Percentiles rank a stretch among this genome's conserved stretches.
Conservation (phyloP, 2,797 vertebrate species). For the Lophius americanus region DNA sequence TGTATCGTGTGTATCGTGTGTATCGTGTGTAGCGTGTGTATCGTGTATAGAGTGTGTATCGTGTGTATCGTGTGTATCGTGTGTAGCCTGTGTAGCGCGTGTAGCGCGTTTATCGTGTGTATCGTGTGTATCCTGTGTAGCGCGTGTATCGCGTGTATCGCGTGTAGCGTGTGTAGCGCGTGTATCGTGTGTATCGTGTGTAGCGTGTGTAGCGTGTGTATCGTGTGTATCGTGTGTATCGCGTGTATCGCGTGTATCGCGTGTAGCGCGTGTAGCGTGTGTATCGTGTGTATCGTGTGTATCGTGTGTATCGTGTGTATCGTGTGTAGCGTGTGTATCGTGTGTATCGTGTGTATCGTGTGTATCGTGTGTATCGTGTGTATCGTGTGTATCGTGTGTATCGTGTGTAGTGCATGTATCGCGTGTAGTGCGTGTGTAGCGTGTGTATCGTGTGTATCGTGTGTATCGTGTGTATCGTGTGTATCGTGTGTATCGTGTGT, state of each 20-base stretch:
- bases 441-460: too few relatives aligned
- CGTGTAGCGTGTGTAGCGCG: not conserved
- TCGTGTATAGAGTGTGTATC: constrained; percentile 12
- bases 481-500: too few relatives aligned
- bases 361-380: too few relatives aligned
- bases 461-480: not conserved
- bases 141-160: too few relatives aligned
- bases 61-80: too few relatives aligned
- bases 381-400: too few relatives aligned
- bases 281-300: not conserved
- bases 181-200: too few relatives aligned
- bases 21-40: too few relatives aligned
- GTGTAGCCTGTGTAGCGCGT: too few relatives aligned
- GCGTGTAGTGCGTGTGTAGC: too few relatives aligned
- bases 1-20: not conserved
- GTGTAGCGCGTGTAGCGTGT: not conserved
- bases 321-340: not conserved
- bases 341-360: not conserved
- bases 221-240: not conserved
- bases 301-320: too few relatives aligned
- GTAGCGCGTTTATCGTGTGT: not conserved
- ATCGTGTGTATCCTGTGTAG: not conserved
- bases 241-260: too few relatives aligned
- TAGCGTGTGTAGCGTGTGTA: not conserved
- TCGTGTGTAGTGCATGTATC: constrained; percentile 12